Evolutionary conservation across 2,888 invertebrate genomes (phyloP), one percentile per base, ranked within the genome.

Genomic region (Mayetiola destructor): DNA sequence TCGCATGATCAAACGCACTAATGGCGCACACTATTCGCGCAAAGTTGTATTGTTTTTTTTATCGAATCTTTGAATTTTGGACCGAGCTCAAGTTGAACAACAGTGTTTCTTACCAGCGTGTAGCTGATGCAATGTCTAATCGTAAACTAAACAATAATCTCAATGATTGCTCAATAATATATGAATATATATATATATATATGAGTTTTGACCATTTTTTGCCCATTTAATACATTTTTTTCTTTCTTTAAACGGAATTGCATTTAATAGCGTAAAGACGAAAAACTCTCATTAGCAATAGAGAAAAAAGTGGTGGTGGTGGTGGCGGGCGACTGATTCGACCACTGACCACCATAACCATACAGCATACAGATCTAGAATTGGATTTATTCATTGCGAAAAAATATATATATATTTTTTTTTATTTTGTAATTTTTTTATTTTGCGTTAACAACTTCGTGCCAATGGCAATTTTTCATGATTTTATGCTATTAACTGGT

Each of bases 401-500:
- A 5, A 21, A n/a, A 21, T 23, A 21, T 21, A 40, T 10, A 40
- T 10, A 40, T 20, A 39, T 2, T 18, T 9, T 21, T 40, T n/a
- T 14, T 37, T 37, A 16, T 12, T 10, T 16, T 32, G n/a, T 37
- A 37, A 4, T 14, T 37, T 4, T 37, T 4, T 14, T 37, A 4
- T 18, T 20, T 23, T 12, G 14, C 42, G 32, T 23, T 5, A 48
- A 48, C 48, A 48, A 27, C 16, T 48, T 27, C 48, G 6, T 32
- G 14, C n/a, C 14, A 3, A 10, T 20, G n/a, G n/a, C n/a, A n/a
- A n/a, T n/a, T n/a, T n/a, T n/a, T n/a, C n/a, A n/a, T 48, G 27
- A 48, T 48, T 27, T n/a, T 16, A 48, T 48, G 48, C 27, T 23
- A 48, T 48, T 48, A 48, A 27, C 23, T n/a, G 14, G n/a, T 48